Percentiles rank a stretch among this genome's conserved stretches.
Evolutionary conservation across 2,888 invertebrate species (phyloP).

Genomic region (Drosophila recens): DNA sequence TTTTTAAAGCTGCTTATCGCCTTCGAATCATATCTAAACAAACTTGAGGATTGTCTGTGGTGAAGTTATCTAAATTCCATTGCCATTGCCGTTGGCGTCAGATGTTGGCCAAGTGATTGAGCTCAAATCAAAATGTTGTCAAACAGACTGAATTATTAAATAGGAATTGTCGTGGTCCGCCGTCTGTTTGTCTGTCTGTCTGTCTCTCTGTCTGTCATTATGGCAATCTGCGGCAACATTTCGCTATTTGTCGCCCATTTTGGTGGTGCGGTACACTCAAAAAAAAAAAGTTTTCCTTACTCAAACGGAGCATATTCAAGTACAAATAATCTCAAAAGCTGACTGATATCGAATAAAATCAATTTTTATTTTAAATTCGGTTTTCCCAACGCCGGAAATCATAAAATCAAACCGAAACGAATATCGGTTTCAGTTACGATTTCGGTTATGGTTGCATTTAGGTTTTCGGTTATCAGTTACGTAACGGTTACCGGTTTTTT

Average conservation of each 20-base stretch:
- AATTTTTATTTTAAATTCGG: no score
- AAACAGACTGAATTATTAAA: conserved; percentile 60
- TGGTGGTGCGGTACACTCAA: background rate
- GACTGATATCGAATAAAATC: no score
- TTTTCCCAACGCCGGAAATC: no score
- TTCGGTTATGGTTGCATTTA: no score
- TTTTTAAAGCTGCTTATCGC: conserved; percentile 27
- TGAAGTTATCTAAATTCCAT: conserved; percentile 21
- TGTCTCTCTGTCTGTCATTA: conserved; percentile 38
- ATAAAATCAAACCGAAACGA: no score
- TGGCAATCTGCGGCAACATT: conserved; percentile 68
- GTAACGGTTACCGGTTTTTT: no score
- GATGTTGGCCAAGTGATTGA: conserved; percentile 46
- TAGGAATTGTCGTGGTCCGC: conserved; percentile 36
- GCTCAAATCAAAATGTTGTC: conserved; percentile 66
- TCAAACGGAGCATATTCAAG: no score
- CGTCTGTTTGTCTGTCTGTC: conserved; percentile 12
- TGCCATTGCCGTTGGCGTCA: conserved; percentile 16
- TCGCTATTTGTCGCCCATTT: conserved; percentile 71
- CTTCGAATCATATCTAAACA: conserved; percentile 3
- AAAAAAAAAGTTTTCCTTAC: no score
- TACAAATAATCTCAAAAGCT: no score
- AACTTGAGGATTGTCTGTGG: conserved; percentile 13
- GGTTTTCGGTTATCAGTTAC: no score
- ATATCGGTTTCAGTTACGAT: no score